A percentile compares a stretch with the other conserved stretches of the same genome.
Conservation (phyloP, 2,113 vertebrate genomes). For the Mirounga angustirostris region DNA sequence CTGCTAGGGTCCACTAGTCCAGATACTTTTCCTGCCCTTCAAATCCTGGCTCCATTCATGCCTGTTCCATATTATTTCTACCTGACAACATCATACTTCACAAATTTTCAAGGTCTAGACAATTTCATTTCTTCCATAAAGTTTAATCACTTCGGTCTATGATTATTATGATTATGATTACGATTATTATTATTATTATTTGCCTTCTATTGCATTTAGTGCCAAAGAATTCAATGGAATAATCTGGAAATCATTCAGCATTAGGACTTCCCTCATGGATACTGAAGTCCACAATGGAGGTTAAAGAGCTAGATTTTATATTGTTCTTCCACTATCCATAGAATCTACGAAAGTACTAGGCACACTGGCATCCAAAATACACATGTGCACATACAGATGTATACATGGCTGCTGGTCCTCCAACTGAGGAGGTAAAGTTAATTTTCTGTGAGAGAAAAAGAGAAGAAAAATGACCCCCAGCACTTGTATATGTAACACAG, state of each 20-base stretch:
- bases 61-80: neutral
- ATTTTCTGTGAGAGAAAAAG: neutral
- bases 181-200: neutral
- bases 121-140: neutral
- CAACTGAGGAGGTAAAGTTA: neutral
- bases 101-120: neutral
- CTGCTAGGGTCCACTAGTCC: neutral
- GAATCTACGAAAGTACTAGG: neutral
- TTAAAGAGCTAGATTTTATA: neutral
- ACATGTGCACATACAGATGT: neutral
- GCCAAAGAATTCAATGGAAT: neutral
- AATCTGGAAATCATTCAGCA: neutral
- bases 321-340: neutral
- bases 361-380: neutral
- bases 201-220: neutral
- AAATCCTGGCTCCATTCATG: neutral
- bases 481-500: neutral
- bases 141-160: neutral
- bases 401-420: neutral
- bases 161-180: neutral
- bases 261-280: neutral
- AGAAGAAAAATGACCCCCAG: neutral
- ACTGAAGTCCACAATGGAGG: neutral
- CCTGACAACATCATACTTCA: neutral
- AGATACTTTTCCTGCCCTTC: neutral